phyloP scores from a whole-genome alignment of 2,888 invertebrate species.

The Diplazon laetatorius region DNA sequence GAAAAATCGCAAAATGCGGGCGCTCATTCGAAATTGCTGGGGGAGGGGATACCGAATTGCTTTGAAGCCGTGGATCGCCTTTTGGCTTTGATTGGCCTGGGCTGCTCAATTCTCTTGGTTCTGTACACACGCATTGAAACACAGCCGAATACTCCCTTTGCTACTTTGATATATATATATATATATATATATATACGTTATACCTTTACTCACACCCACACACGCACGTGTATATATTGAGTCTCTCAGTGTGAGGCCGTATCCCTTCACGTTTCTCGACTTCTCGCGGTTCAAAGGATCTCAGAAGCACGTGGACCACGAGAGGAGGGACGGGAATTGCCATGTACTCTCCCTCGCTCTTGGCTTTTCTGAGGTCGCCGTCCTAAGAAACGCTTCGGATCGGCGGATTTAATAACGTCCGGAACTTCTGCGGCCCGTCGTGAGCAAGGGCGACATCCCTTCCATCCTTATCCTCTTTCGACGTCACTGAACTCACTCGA shows the following conservation, averaged over 20 bases:
- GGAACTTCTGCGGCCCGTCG: constrained; percentile 39
- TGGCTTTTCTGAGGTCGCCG: constrained; percentile 27
- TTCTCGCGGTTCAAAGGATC: constrained; percentile 54
- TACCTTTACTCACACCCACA: constrained; percentile 14
- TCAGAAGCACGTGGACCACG: constrained; percentile 22
- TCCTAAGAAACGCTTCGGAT: constrained; percentile 31
- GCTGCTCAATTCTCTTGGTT: constrained; percentile 11
- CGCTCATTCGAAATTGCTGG: no score
- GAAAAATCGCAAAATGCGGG: no score
- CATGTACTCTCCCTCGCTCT: constrained; percentile 7
- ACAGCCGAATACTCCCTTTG: constrained; percentile 14
- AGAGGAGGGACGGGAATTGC: constrained; percentile 10
- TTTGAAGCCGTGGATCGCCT: constrained; percentile 32
- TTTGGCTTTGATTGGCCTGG: constrained; percentile 37
- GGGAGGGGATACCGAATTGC: not conserved
- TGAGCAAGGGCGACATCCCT: constrained; percentile 1
- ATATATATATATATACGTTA: not conserved
- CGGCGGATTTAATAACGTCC: constrained; percentile 58
- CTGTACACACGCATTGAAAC: constrained; percentile 9
- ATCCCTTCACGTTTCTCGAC: constrained; percentile 57
- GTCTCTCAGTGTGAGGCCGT: constrained; percentile 58
- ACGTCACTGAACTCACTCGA: not conserved
- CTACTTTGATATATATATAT: constrained; percentile 3
- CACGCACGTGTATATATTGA: not conserved
- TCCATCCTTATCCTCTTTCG: constrained; percentile 17